Evolutionary conservation across 2,113 vertebrate genomes (phyloP), one percentile per base, ranked within the genome.

Genomic region (Osmerus mordax): DNA sequence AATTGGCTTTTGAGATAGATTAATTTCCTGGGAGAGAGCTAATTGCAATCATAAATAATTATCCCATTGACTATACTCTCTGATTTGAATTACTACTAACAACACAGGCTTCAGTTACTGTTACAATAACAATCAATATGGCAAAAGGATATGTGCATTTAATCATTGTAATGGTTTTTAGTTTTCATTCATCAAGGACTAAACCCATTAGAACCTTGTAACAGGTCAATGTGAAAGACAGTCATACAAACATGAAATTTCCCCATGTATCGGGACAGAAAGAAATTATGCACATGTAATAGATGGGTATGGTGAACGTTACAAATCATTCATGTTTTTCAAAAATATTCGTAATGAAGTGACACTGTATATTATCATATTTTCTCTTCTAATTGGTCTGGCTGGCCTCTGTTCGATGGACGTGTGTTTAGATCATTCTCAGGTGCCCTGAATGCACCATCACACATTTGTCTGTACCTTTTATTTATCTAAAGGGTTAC

Each of bases 41-140:
- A 64, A 64, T 64, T 64, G 62, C 7, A 64, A 64, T 64, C 29
- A 64, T 63, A 36, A 36, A 41, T 64, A 64, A 64, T 64, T 6
- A 32, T 18, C 62, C 13, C 62, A 64, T 64, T 64, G 62, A 32
- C 29, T 64, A 18, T 25, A 64, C 62, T 36, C 25, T 21, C 61
- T 64, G 62, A 36, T 18, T 36, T 15, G 18, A 64, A 64, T 32
- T 28, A 62, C 12, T 62, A 7, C 60, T 29, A 62, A 62, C 18
- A 32, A 64, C 62, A 64, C 41, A 47, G 9, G 9, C 41, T 64
- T 28, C n/a, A 16, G 5, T 64, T 14, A 36, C 28, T 16, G 62
- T 64, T 36, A 32, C 28, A 6, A 18, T 64, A 18, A 32, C 62
- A 64, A 15, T 23, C 61, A 36, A 16, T 13, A 64, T 64, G 16